phyloP scores from a whole-genome alignment of 2,113 vertebrate species.

The Oryctolagus cuniculus region mOryCun1.1 NC_091442.1:87800001-87800500 shows the following conservation, averaged over 20 bases:
- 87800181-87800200: background rate
- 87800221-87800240: background rate
- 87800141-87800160: background rate
- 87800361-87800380: background rate
- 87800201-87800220: background rate
- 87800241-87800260: background rate
- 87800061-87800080: background rate
- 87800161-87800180: background rate
- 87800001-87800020: background rate
- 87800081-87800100: background rate
- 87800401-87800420: background rate
- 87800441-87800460: background rate
- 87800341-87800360: background rate
- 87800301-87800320: background rate
- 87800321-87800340: background rate
- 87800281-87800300: background rate
- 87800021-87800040: background rate
- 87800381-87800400: slow-evolving; percentile 39
- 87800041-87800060: background rate
- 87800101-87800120: background rate
- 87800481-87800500: background rate
- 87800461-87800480: background rate
- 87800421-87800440: background rate
- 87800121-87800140: background rate
- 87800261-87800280: background rate